Evolutionary conservation across 37 sponge, comb jelly and placozoan species (phyloP).

Genomic region (Dysidea cf. avara): DNA sequence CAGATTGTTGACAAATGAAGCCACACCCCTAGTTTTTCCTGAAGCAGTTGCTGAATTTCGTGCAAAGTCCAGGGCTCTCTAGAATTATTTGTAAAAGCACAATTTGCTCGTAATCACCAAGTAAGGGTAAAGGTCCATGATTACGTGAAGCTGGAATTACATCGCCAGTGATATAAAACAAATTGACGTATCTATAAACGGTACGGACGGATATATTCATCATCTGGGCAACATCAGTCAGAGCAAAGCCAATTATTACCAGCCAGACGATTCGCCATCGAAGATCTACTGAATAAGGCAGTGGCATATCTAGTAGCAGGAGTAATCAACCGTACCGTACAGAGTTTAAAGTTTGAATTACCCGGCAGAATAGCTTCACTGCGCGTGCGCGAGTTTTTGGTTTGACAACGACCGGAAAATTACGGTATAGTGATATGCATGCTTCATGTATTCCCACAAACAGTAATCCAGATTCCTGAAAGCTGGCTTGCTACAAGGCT

Average conservation of each 20-base stretch:
- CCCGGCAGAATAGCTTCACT: too few relatives aligned
- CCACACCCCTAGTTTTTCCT: background rate
- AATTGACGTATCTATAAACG: background rate
- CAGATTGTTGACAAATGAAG: background rate
- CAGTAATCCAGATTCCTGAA: too few relatives aligned
- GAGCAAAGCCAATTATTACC: background rate
- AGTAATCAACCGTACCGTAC: too few relatives aligned
- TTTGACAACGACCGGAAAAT: too few relatives aligned
- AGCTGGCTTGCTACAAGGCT: too few relatives aligned
- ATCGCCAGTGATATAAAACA: background rate
- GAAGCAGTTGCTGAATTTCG: too few relatives aligned
- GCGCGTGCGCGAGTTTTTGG: too few relatives aligned
- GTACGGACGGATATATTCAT: background rate
- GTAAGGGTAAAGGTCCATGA: background rate
- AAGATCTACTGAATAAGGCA: conserved; percentile 7
- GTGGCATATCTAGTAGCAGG: too few relatives aligned
- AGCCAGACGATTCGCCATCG: conserved; percentile 11
- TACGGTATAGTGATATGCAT: too few relatives aligned
- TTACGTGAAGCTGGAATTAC: background rate
- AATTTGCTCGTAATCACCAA: background rate
- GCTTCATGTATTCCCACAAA: too few relatives aligned
- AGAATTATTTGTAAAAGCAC: background rate
- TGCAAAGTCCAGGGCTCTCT: background rate
- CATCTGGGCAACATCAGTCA: background rate
- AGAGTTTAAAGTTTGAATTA: too few relatives aligned